Base-by-base conservation (phyloP, 2,113 vertebrate species). In the Xyrauchen texanus region DNA sequence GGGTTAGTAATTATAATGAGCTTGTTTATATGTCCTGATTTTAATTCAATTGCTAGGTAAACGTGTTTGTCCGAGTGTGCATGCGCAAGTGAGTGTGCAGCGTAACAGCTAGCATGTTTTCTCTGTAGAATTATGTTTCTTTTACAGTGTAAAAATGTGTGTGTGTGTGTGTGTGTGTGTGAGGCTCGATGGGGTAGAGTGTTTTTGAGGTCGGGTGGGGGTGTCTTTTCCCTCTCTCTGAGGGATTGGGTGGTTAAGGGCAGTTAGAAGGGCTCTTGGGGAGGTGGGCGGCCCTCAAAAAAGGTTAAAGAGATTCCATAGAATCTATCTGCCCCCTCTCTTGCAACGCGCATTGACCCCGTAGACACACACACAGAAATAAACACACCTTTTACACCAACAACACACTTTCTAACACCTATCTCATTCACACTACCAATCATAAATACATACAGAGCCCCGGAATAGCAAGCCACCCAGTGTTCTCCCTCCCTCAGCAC, bases 301-400 rank as follows among this genome's bases (percentile, higher is more conserved):
- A 66, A 73, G 78, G 63, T 80, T 64, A 67, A 74, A 66, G 63
- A 74, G 69, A 68, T 67, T 64, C 53, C 42, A 66, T 47, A 66
- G 71, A 74, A 72, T 51, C 71, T 51, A 16, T 11, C 71, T 51
- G 2, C 15, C 71, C 46, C 21, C 12, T 64, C 21, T 53, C 47
- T 44, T 49, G 53, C 61, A 63, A 57, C 9, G 15, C 62, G 15
- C 62, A 49, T 21, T 51, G 46, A 61, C 13, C 55, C 13, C 42
- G 15, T 13, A 46, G 6, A 74, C 15, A 44, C 49, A 44, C 15
- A 64, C 60, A 62, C 47, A 49, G 8, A 49, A 49, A 49, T 34
- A 34, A 34, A 34, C 6, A 49, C 47, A 6, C 45, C 60, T 34
- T 64, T 55, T n/a, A 72, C 68, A 64, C 57, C 66, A 70, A 10